Evolutionary conservation across 2,113 vertebrate genomes (phyloP).

Genomic region (Rhinolophus ferrumequinum): DNA sequence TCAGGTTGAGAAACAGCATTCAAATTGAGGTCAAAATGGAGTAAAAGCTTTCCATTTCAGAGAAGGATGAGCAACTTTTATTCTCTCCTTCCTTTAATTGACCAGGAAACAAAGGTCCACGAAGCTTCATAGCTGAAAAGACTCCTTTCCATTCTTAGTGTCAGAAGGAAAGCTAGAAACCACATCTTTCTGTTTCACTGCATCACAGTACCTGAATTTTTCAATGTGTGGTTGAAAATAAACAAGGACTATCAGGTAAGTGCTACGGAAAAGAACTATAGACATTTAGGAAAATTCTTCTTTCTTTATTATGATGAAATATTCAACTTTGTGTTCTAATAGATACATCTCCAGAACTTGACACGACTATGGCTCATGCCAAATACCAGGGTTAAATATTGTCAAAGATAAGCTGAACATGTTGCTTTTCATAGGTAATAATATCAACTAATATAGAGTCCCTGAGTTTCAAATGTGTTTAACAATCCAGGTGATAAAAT

Average conservation of each 20-base stretch:
- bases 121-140: not conserved
- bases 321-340: slow-evolving; percentile 17
- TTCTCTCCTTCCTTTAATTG: not conserved
- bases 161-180: not conserved
- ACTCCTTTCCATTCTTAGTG: not conserved
- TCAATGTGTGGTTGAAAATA: slow-evolving; percentile 62
- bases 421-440: not conserved
- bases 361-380: not conserved
- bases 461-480: not conserved
- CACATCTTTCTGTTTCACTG: not conserved
- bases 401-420: not conserved
- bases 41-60: slow-evolving; percentile 19
- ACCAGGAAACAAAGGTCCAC: not conserved
- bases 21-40: not conserved
- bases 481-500: not conserved
- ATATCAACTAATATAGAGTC: not conserved
- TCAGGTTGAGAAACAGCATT: not conserved
- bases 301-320: slow-evolving; percentile 33
- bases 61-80: not conserved
- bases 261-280: slow-evolving; percentile 37
- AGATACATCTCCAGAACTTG: not conserved
- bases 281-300: slow-evolving; percentile 8
- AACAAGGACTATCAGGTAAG: slow-evolving; percentile 42
- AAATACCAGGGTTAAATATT: not conserved
- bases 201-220: not conserved